These are phyloP conservation scores for Polypedilum pembai DNA, from an alignment of 1,140 invertebrate species.

Conservation along the genomic window DNA sequence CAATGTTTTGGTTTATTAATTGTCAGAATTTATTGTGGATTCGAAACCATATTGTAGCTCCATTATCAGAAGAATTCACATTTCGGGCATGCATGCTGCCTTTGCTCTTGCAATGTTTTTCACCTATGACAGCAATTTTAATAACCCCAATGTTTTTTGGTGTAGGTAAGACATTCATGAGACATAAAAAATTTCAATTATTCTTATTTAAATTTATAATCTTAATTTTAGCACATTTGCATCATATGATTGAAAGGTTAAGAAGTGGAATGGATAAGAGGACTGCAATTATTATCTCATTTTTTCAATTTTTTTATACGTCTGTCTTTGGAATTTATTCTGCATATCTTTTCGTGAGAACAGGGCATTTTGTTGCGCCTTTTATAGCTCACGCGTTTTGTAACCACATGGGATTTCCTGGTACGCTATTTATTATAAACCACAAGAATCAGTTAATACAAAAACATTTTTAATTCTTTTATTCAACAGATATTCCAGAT, in stretches of 20 bases:
- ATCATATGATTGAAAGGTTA: conserved; percentile 79
- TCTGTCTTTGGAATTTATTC: conserved; percentile 91
- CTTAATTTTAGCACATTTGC: conserved; percentile 72
- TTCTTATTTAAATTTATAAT: not conserved
- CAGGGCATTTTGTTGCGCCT: conserved; percentile 81
- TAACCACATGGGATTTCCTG: conserved; percentile 93
- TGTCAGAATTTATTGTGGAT: conserved; percentile 74
- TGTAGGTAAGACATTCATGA: conserved; percentile 52
- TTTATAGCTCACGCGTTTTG: conserved; percentile 87
- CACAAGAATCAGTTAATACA: no score
- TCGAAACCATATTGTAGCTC: conserved; percentile 83
- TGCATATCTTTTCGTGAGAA: conserved; percentile 75
- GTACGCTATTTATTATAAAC: no score
- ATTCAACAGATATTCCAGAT: conserved; percentile 57
- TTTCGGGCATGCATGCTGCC: conserved; percentile 92
- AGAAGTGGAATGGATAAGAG: conserved; percentile 59
- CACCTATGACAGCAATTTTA: conserved; percentile 67
- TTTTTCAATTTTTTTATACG: conserved; percentile 86
- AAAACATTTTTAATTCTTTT: no score
- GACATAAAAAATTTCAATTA: not conserved
- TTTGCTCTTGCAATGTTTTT: conserved; percentile 72
- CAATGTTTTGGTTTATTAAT: conserved; percentile 64
- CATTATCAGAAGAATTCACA: conserved; percentile 89
- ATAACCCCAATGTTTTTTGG: conserved; percentile 89
- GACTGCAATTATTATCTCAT: conserved; percentile 58